Evolutionary conservation across 2,113 vertebrate species (phyloP), one percentile per base, ranked within the genome.

Genomic region (Cepphus grylle): DNA sequence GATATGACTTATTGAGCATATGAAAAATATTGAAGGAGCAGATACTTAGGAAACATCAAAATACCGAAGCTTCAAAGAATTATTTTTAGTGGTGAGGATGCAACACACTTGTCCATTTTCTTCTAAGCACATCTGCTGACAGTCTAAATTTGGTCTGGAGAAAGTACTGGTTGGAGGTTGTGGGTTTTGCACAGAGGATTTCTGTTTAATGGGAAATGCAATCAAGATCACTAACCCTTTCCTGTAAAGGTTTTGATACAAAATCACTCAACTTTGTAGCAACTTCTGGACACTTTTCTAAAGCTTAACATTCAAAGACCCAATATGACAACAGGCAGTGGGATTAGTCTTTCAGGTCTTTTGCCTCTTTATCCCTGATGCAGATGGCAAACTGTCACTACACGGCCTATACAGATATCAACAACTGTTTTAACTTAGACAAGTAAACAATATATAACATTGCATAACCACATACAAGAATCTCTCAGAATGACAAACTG

Each of bases 321-420:
- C 34, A 70, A 77, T 58, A 29, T 11, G 5, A 34, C 10, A 13
- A 58, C 30, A 53, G 26, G 22, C 11, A 65, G 38, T 4, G 1
- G 9, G 19, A 59, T 18, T 9, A 59, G 52, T 22, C 17, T 53
- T 63, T 66, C 43, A 38, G 26, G 17, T 8, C 27, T 92, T 76
- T 55, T 43, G 20, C 40, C 15, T 71, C 56, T 82, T 58, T 49
- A 50, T 65, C 27, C 32, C 52, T 12, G 19, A 47, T n/a, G 50
- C 30, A 47, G 29, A 80, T 3, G 8, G 38, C 25, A 52, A 53
- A 49, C 29, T 47, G 26, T 30, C 17, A 66, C 27, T 36, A 61
- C 3, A 21, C 8, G 23, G 11, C 5, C 52, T n/a, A 23, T 5
- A 26, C 9, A 45, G 55, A 14, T 70, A 63, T 10, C 1, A 1